Evolutionary conservation across 2,113 vertebrate genomes (phyloP).

Genomic region (Pseudolaguvia tuberculata): DNA sequence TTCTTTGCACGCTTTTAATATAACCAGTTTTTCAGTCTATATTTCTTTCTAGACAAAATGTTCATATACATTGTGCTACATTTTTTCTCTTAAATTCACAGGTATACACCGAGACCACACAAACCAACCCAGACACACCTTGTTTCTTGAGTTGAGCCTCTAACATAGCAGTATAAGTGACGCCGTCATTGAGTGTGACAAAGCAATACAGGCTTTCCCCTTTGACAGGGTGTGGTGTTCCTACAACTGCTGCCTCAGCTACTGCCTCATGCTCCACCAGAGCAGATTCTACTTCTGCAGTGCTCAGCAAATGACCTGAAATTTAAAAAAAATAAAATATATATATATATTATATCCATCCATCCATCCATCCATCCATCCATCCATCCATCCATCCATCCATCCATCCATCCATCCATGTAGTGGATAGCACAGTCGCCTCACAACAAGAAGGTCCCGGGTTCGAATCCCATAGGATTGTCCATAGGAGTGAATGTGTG

Average conservation of each 20-base stretch:
- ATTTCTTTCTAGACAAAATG: no score
- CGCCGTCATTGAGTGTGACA: slow-evolving; percentile 81
- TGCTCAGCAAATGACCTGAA: slow-evolving; percentile 89
- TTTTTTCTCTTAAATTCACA: neutral
- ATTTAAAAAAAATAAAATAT: neutral
- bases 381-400: no score
- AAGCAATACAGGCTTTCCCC: slow-evolving; percentile 97
- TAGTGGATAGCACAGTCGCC: no score
- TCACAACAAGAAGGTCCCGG: no score
- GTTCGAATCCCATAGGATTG: no score
- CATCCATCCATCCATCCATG: no score
- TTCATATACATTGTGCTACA: neutral
- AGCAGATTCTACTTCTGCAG: slow-evolving; percentile 92
- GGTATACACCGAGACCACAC: neutral
- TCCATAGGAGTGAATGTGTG: no score
- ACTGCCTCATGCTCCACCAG: slow-evolving; percentile 79
- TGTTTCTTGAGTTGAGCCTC: slow-evolving; percentile 80
- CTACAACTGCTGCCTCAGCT: slow-evolving; percentile 86
- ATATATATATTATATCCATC: no score
- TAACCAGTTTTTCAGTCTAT: no score
- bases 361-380: no score
- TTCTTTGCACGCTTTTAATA: no score
- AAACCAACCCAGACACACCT: slow-evolving; percentile 65
- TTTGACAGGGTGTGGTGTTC: slow-evolving; percentile 86
- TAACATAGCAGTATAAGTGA: slow-evolving; percentile 70